Base-by-base conservation (phyloP, 2,113 vertebrate genomes). In the Pachycephala philippinensis region DNA sequence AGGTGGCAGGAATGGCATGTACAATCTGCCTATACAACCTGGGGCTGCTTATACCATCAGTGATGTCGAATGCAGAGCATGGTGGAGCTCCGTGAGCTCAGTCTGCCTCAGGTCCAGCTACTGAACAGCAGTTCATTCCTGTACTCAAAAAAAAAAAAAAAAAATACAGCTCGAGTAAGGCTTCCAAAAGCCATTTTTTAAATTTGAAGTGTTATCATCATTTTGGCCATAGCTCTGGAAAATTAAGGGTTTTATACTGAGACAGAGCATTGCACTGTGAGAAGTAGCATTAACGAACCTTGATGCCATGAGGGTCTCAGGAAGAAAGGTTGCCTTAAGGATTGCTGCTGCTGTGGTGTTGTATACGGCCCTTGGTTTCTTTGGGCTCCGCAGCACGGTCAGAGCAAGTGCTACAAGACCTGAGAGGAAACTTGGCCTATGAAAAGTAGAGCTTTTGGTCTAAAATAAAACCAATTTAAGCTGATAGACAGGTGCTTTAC, bases 361-460 rank as follows among this genome's bases (percentile, higher is more conserved):
- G 4, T 35, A 5, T 37, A 20, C 39, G 22, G 6, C 35, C n/a
- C 17, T 8, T n/a, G 18, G 15, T 37, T 90, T 91, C 17, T 44
- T n/a, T 88, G 31, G 16, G 11, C 37, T 47, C 23, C 74, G n/a
- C 30, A 49, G 12, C 21, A 26, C 44, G 81, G 20, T 71, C 40
- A 50, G 26, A 63, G 11, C 0, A 11, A 85, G 28, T 1, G 2
- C 70, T 72, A 10, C 1, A 1, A 39, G 39, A 49, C 11, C 2
- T 15, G 20, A 53, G n/a, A 76, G 22, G 30, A 44, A 64, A 53
- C 11, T 27, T n/a, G 9, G 8, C 7, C 49, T 76, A 1, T 82
- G 54, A 76, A 44, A 64, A 80, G 21, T 54, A 23, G 19, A 12
- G 19, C 4, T 84, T 50, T 72, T 79, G 27, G 23, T 87, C 45